These are phyloP conservation scores for Sanderia malayensis DNA, from an alignment of 30 jellyfish, hydroid and myxozoan genomes.

Conservation along the genomic window DNA sequence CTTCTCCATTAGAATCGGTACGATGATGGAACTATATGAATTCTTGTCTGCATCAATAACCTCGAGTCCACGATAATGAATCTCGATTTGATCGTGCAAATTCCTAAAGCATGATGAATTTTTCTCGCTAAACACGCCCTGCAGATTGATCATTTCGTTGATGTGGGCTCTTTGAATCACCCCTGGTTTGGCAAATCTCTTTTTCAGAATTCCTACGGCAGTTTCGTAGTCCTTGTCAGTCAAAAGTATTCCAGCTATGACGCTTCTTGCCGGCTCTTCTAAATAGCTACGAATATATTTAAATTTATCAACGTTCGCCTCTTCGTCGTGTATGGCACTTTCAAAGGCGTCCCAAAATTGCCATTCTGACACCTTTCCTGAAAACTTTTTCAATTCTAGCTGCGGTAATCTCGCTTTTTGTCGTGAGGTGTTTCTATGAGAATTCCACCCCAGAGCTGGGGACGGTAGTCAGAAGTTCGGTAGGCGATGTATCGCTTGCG, in stretches of 20 bases:
- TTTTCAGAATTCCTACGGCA: slow-evolving; percentile 27
- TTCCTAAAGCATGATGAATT: slow-evolving; percentile 18
- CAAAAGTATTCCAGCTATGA: slow-evolving; percentile 44
- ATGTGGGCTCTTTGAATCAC: slow-evolving; percentile 55
- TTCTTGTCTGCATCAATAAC: slow-evolving; percentile 36
- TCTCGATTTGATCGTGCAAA: slow-evolving; percentile 51
- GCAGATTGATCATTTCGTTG: slow-evolving; percentile 16
- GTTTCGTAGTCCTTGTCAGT: slow-evolving; percentile 33
- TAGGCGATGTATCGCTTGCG: too few species aligned
- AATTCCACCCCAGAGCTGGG: too few species aligned
- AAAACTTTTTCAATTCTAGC: slow-evolving; percentile 15
- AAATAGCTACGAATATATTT: slow-evolving; percentile 19
- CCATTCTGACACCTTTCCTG: slow-evolving; percentile 39
- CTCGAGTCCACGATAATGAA: slow-evolving; percentile 57
- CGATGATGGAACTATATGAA: slow-evolving; percentile 23
- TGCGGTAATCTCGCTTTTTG: slow-evolving; percentile 18
- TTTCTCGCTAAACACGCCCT: slow-evolving; percentile 41
- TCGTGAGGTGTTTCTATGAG: too few species aligned
- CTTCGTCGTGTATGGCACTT: slow-evolving; percentile 32
- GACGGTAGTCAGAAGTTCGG: too few species aligned
- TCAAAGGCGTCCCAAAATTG: slow-evolving; percentile 46
- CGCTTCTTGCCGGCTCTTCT: slow-evolving; percentile 52
- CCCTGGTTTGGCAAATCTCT: slow-evolving; percentile 38
- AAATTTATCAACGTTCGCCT: slow-evolving; percentile 32
- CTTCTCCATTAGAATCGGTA: slow-evolving; percentile 46